Conservation (phyloP, 2,797 vertebrate species). For the Picus viridis region DNA sequence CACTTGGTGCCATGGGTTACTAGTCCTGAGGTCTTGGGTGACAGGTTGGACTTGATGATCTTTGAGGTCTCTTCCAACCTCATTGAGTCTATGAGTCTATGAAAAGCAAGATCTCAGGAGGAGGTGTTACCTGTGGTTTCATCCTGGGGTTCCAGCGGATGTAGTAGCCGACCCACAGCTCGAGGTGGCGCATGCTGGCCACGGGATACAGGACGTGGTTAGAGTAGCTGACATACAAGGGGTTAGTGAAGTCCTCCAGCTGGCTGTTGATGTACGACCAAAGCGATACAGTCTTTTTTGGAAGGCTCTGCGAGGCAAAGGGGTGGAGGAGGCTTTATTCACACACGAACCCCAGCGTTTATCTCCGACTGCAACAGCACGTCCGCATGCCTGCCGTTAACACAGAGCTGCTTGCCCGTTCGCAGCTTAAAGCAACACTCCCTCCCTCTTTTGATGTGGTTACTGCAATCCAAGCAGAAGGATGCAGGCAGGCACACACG, state of each 20-base stretch:
- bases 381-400: not conserved
- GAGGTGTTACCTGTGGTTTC: constrained; percentile 87
- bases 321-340: constrained; percentile 27
- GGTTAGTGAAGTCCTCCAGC: constrained; percentile 94
- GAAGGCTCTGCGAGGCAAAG: constrained; percentile 83
- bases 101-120: not conserved
- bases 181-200: constrained; percentile 95
- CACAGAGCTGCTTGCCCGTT: not conserved
- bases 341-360: not conserved
- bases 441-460: not conserved
- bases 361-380: not conserved
- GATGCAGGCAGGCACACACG: not conserved
- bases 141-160: constrained; percentile 98
- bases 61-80: too few relatives aligned
- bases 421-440: not conserved
- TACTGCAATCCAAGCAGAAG: not conserved
- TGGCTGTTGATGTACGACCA: constrained; percentile 99
- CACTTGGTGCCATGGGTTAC: too few relatives aligned
- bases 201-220: constrained; percentile 96
- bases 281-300: constrained; percentile 90
- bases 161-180: constrained; percentile 98
- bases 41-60: too few relatives aligned
- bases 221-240: constrained; percentile 92
- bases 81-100: too few relatives aligned
- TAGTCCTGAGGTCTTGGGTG: too few relatives aligned